These are phyloP conservation scores for Gambusia affinis DNA, from an alignment of 2,113 vertebrate species.

Conservation along the genomic window DNA sequence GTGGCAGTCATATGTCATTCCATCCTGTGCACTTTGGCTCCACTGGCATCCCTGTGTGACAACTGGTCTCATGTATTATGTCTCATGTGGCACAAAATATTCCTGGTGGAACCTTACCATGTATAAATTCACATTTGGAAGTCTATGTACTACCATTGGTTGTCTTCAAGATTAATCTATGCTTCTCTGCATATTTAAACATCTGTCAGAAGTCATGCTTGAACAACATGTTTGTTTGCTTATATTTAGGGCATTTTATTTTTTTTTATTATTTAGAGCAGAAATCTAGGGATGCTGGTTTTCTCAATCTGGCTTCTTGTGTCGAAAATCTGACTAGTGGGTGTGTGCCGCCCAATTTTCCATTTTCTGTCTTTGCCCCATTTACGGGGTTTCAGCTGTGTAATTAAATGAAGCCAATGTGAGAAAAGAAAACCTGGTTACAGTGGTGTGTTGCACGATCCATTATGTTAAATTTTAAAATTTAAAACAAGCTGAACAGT, in stretches of 20 bases:
- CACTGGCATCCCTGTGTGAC: constrained; percentile 65
- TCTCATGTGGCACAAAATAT: constrained; percentile 41
- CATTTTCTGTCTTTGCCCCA: not conserved
- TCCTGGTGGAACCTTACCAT: constrained; percentile 24
- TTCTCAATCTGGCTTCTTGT: not conserved
- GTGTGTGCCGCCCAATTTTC: not conserved
- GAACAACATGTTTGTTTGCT: not conserved
- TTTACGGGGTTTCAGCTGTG: not conserved
- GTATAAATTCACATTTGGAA: not conserved
- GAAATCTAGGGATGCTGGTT: no score
- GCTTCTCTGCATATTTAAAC: not conserved
- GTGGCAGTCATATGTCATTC: constrained; percentile 72
- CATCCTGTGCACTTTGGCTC: constrained; percentile 66
- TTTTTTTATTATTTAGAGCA: not conserved
- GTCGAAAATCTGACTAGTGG: no score
- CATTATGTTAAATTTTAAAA: not conserved
- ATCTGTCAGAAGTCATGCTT: not conserved
- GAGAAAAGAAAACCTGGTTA: not conserved
- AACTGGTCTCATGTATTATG: constrained; percentile 67
- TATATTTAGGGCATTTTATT: not conserved
- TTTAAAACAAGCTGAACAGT: not conserved
- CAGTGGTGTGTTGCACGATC: not conserved
- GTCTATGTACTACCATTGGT: not conserved
- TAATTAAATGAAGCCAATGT: not conserved
- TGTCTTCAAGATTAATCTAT: constrained; percentile 46